These are phyloP conservation scores for Brachymystax lenok DNA, from an alignment of 2,797 vertebrate genomes.

Conservation along the genomic window DNA sequence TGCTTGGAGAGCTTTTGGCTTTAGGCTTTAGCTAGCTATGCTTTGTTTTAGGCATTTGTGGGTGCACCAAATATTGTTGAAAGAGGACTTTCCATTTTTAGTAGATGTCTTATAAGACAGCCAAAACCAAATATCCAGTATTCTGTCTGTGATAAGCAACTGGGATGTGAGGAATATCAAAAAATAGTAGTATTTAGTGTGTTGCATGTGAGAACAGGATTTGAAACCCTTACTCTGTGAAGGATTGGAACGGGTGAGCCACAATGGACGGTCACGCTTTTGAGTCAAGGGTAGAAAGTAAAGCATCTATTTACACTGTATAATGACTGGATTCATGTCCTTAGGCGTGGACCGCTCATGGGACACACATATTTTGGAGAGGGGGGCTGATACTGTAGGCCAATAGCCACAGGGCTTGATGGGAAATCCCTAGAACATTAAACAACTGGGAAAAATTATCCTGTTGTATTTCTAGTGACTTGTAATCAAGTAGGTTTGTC, in stretches of 20 bases:
- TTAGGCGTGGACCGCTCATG: constrained; percentile 23
- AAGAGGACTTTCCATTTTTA: too few species aligned
- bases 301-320: too few species aligned
- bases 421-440: too few species aligned
- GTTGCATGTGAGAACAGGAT: constrained; percentile 7
- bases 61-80: neutral
- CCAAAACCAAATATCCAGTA: neutral
- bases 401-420: neutral
- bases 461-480: neutral
- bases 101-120: neutral
- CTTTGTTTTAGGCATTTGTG: neutral
- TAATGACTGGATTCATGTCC: constrained; percentile 22
- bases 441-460: neutral
- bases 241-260: neutral
- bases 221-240: neutral
- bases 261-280: too few species aligned
- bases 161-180: neutral
- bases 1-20: constrained; percentile 3
- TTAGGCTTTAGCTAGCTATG: neutral
- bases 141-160: neutral
- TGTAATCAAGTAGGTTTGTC: neutral
- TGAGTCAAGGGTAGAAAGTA: too few species aligned
- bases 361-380: constrained; percentile 6
- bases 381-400: neutral
- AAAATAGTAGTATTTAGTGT: neutral